These are phyloP conservation scores for Brachionus angularis DNA, from an alignment of 1,140 invertebrate species.

Conservation along the genomic window DNA sequence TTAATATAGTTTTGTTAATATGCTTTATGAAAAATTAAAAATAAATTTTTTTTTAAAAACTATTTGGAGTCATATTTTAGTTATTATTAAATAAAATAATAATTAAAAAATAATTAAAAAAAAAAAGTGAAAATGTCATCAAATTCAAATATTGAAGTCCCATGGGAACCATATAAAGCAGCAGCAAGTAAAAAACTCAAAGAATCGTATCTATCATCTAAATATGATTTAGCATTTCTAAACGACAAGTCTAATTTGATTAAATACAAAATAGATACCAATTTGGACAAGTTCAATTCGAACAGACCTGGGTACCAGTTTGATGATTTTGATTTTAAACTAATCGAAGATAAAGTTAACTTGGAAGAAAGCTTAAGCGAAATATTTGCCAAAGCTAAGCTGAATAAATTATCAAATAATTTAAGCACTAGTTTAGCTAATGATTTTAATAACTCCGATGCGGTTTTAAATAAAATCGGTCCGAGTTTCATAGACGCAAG, in stretches of 20 bases:
- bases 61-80: no score
- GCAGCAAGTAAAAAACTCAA: neutral
- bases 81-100: neutral
- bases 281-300: slow-evolving; percentile 6
- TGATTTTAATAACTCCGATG: neutral
- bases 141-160: neutral
- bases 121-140: slow-evolving; percentile 21
- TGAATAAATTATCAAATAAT: slow-evolving; percentile 1
- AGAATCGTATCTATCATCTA: no score
- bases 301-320: neutral
- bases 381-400: no score
- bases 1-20: no score
- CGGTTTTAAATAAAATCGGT: neutral
- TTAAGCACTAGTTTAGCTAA: slow-evolving; percentile 19
- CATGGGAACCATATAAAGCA: slow-evolving; percentile 38
- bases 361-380: neutral
- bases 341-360: neutral
- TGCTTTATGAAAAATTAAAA: no score
- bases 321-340: slow-evolving; percentile 6
- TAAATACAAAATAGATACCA: slow-evolving; percentile 27
- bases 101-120: neutral
- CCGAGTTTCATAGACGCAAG: slow-evolving; percentile 29
- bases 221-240: neutral
- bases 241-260: neutral
- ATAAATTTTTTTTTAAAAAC: no score